A percentile compares a stretch with the other conserved stretches of the same genome.
Conservation (phyloP, 2,888 invertebrate genomes). For the Antitype chi region DNA sequence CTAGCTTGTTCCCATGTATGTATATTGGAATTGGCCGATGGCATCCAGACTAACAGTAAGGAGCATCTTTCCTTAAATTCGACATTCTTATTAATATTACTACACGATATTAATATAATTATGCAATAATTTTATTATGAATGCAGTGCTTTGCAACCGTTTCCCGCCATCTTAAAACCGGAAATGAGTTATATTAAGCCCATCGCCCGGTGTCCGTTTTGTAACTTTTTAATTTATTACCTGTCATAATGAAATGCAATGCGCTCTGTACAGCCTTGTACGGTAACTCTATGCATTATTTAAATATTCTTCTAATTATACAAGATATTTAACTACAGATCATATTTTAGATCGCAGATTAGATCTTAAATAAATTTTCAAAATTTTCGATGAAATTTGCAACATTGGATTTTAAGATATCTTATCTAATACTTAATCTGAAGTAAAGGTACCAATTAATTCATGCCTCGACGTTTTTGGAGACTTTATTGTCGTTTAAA, state of each 20-base stretch:
- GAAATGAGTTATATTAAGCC: slow-evolving; percentile 59
- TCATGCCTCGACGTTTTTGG: slow-evolving; percentile 27
- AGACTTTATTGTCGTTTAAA: slow-evolving; percentile 30
- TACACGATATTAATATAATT: slow-evolving; percentile 19
- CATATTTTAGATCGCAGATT: slow-evolving; percentile 2
- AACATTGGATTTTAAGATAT: slow-evolving; percentile 7
- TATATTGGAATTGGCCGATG: background rate
- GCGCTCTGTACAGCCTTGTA: slow-evolving; percentile 40
- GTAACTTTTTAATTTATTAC: slow-evolving; percentile 66
- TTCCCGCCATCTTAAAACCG: slow-evolving; percentile 37
- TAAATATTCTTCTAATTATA: slow-evolving; percentile 45
- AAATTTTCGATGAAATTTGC: slow-evolving; percentile 23
- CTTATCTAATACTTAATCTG: slow-evolving; percentile 21
- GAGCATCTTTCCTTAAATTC: background rate
- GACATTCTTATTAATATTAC: slow-evolving; percentile 16
- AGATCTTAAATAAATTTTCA: slow-evolving; percentile 6
- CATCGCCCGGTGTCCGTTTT: slow-evolving; percentile 50
- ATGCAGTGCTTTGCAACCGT: slow-evolving; percentile 31
- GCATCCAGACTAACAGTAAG: slow-evolving; percentile 7
- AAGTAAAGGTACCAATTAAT: slow-evolving; percentile 34
- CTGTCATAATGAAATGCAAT: slow-evolving; percentile 60
- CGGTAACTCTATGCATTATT: slow-evolving; percentile 45
- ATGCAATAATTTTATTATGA: slow-evolving; percentile 27
- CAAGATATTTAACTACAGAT: slow-evolving; percentile 28
- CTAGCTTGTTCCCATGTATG: background rate